Base-by-base conservation (phyloP, 2,888 invertebrate species). In the Chymomyza fuscimana region DNA sequence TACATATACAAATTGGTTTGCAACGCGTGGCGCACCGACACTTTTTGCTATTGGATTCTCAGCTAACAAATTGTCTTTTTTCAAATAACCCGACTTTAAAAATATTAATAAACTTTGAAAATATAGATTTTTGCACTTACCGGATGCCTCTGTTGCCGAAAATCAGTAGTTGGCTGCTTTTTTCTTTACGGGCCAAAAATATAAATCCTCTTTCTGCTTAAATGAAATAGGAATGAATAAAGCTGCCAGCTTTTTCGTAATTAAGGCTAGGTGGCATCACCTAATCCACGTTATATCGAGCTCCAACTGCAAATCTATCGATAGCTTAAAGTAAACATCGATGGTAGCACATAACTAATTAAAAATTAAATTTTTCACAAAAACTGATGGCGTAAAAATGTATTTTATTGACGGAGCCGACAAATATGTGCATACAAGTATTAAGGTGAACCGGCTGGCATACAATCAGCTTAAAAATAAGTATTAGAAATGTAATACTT, bases 271-370 rank as follows among this genome's bases (percentile, higher is more conserved):
- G 40, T 46, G 40, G 40, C 40, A 46, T 12, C 40, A 46, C 12
- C 12, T 46, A 46, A 0, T 63, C 74, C 69, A 74, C 69, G 74
- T 25, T 0, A 3, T 25, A 25, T 25, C 9, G 32, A 32, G 32
- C 9, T 74, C 74, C 82, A 91, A 95, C 95, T 93, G 99, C 98
- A 93, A 99, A 99, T 92, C 98, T 98, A 93, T 98, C 98, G 77
- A 99, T 99, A n/a, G 99, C 98, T 93, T 5, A 46, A 10, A 12
- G 2, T 3, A 10, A 46, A 46, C 4, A 12, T 46, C 40, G 40
- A 46, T 46, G 12, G 0, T 46, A 7, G 10, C 40, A 46, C 12
- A 46, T 12, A 46, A 46, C 12, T 36, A 36, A 7, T 7, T 7
- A 1, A 7, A 36, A 7, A 36, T 36, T 36, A 5, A 6, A 32